A percentile compares a stretch with the other conserved stretches of the same genome.
These are phyloP conservation scores for Ianthella basta DNA, from an alignment of 37 sponge, comb jelly and placozoan species.

Conservation along the genomic window DNA sequence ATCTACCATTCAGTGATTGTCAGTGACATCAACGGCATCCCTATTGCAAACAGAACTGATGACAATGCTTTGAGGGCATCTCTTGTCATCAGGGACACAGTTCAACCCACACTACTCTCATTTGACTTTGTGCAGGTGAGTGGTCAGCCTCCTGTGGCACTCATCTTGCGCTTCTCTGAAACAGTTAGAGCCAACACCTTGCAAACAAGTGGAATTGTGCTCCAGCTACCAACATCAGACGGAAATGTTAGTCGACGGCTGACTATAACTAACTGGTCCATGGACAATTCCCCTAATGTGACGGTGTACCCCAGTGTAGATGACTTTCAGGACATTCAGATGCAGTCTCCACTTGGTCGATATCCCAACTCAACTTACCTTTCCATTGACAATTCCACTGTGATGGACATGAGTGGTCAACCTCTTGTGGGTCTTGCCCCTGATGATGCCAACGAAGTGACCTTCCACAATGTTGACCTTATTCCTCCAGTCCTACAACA, in stretches of 20 bases:
- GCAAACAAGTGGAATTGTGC: conserved; percentile 34
- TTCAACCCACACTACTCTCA: conserved; percentile 57
- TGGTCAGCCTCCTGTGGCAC: conserved; percentile 54
- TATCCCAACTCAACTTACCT: conserved; percentile 49
- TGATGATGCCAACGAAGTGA: conserved; percentile 43
- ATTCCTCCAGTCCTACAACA: conserved; percentile 60
- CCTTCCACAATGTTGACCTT: conserved; percentile 64
- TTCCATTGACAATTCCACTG: conserved; percentile 53
- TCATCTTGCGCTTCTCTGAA: conserved; percentile 82
- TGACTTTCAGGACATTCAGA: conserved; percentile 71
- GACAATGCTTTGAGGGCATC: conserved; percentile 32
- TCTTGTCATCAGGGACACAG: conserved; percentile 43
- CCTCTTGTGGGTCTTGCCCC: conserved; percentile 39
- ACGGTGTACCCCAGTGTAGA: conserved; percentile 40
- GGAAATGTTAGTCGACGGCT: conserved; percentile 40
- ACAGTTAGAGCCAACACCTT: conserved; percentile 70
- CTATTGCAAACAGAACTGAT: conserved; percentile 28
- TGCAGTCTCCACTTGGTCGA: conserved; percentile 66
- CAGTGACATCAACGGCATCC: conserved; percentile 63
- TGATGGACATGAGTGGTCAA: conserved; percentile 68
- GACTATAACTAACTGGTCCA: conserved; percentile 28
- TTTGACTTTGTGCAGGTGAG: conserved; percentile 74
- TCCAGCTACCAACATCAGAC: conserved; percentile 39
- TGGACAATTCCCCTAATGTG: conserved; percentile 53
- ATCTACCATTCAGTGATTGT: conserved; percentile 62